Percentiles rank a stretch among this genome's conserved stretches.
Conservation (phyloP, 2,797 vertebrate species). For the Anniella stebbinsi region DNA sequence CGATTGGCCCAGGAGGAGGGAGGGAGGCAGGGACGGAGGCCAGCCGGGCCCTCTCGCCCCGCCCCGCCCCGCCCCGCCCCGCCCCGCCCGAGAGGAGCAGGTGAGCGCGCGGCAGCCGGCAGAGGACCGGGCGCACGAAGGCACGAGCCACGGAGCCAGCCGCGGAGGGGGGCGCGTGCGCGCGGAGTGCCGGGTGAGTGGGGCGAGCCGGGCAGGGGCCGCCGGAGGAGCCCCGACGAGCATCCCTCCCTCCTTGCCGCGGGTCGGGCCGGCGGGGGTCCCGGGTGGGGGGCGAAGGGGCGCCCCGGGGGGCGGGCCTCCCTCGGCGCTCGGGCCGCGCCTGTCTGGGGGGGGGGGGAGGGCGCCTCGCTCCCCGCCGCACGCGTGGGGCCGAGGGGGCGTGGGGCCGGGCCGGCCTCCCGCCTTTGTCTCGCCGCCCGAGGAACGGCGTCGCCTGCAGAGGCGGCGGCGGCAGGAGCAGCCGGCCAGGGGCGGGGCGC, state of each 20-base stretch:
- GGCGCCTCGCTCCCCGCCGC: too few relatives aligned
- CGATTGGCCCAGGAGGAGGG: slow-evolving; percentile 20
- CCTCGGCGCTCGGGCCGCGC: too few relatives aligned
- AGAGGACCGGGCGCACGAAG: not conserved
- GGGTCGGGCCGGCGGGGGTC: too few relatives aligned
- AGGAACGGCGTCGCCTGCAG: not conserved
- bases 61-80: not conserved
- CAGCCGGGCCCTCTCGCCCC: too few relatives aligned
- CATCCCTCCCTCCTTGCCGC: too few relatives aligned
- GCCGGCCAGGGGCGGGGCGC: too few relatives aligned
- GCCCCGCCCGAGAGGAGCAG: slow-evolving; percentile 13
- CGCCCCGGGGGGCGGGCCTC: not conserved
- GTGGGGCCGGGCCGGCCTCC: not conserved
- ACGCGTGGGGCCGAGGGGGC: too few relatives aligned
- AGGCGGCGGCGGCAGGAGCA: not conserved
- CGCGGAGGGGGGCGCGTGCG: not conserved
- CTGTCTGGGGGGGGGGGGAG: too few relatives aligned
- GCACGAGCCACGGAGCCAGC: too few relatives aligned
- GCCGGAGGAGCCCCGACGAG: not conserved
- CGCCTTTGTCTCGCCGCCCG: not conserved
- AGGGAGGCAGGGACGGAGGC: not conserved
- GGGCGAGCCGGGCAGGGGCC: not conserved
- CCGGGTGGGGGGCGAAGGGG: not conserved
- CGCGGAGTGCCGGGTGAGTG: not conserved
- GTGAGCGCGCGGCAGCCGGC: slow-evolving; percentile 1